Conservation (phyloP, 2,113 vertebrate genomes). For the Sapajus apella region DNA sequence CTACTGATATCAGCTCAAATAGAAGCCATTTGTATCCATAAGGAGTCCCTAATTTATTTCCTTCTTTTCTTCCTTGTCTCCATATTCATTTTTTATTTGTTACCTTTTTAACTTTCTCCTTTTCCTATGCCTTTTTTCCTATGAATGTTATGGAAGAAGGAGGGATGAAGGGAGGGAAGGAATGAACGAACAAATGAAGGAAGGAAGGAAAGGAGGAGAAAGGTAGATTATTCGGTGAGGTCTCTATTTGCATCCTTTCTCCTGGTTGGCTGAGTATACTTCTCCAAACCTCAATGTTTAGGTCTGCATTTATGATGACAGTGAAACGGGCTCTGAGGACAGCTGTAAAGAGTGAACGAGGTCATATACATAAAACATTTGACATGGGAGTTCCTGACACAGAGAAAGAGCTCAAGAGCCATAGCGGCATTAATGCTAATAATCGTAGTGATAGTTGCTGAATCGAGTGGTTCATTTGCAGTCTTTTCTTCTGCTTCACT, state of each 20-base stretch:
- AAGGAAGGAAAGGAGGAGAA: background rate
- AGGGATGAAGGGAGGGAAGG: background rate
- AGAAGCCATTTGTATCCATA: constrained; percentile 44
- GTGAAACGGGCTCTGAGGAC: background rate
- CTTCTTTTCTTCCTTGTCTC: constrained; percentile 1
- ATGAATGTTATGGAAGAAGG: background rate
- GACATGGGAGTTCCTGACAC: background rate
- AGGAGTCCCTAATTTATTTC: background rate
- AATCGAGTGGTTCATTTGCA: too few relatives aligned
- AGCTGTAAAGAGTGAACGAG: background rate
- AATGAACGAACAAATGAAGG: background rate
- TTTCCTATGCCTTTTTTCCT: background rate
- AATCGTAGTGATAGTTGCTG: background rate
- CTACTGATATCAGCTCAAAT: background rate
- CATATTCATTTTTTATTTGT: background rate
- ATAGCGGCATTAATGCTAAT: background rate
- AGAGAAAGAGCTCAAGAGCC: background rate
- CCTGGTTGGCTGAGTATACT: rapidly evolving
- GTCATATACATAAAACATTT: background rate
- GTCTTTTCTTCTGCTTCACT: background rate
- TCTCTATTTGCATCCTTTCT: background rate
- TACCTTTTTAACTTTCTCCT: background rate
- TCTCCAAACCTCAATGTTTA: background rate
- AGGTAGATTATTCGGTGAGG: background rate
- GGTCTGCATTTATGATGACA: background rate